Percentiles rank a stretch among this genome's conserved stretches.
phyloP scores from a whole-genome alignment of 2,797 vertebrate species.

The Sphaeramia orbicularis region DNA sequence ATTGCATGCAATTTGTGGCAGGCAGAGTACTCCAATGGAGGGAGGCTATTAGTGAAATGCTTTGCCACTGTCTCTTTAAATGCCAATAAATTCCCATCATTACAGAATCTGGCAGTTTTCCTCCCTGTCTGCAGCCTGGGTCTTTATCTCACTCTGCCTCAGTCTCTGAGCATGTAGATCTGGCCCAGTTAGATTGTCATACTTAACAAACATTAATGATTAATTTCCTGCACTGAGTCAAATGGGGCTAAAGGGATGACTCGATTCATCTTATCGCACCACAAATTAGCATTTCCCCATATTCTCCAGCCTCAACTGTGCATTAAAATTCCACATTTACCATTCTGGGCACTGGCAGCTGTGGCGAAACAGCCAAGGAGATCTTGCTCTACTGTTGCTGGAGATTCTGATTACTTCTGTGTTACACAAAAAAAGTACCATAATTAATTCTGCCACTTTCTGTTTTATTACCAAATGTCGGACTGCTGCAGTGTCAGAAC shows the following conservation, averaged over 20 bases:
- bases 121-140: conserved; percentile 84
- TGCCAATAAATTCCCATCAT: conserved; percentile 89
- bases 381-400: conserved; percentile 74
- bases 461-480: conserved; percentile 65
- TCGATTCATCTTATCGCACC: conserved; percentile 88
- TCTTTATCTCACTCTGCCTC: conserved; percentile 86
- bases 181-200: conserved; percentile 90
- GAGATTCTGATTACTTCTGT: conserved; percentile 80
- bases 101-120: conserved; percentile 89
- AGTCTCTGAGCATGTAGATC: conserved; percentile 89
- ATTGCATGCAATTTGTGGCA: conserved; percentile 80
- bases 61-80: conserved; percentile 87
- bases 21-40: conserved; percentile 81
- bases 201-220: conserved; percentile 91
- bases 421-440: conserved; percentile 74
- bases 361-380: conserved; percentile 78
- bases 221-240: conserved; percentile 89
- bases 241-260: conserved; percentile 89
- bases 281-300: conserved; percentile 89
- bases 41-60: conserved; percentile 86
- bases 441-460: conserved; percentile 83
- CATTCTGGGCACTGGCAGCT: conserved; percentile 82
- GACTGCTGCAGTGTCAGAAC: conserved; percentile 69
- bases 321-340: conserved; percentile 86
- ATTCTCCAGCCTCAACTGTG: conserved; percentile 86